Evolutionary conservation across 1,140 invertebrate genomes (phyloP).

Genomic region (Gryon sp.): DNA sequence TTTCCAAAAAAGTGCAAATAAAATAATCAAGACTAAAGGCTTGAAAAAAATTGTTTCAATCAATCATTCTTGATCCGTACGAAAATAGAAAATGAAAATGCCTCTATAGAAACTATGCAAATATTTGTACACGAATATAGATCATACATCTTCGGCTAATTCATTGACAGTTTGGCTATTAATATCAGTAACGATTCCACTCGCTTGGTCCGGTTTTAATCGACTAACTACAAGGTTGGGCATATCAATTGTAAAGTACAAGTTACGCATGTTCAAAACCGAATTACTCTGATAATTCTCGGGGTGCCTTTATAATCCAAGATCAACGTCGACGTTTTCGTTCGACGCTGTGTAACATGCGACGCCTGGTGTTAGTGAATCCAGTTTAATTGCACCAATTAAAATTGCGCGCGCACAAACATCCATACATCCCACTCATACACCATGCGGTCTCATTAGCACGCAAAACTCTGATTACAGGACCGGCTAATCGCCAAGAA

Average conservation of each 20-base stretch:
- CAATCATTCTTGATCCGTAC: too few species aligned
- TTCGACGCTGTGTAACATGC: constrained; percentile 46
- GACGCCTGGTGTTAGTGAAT: constrained; percentile 30
- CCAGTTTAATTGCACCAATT: constrained; percentile 45
- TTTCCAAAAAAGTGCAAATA: too few species aligned
- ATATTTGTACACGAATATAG: too few species aligned
- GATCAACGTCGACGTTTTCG: constrained; percentile 33
- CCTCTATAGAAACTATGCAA: too few species aligned
- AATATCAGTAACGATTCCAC: constrained; percentile 1
- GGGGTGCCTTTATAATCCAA: constrained; percentile 31
- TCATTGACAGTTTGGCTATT: background rate
- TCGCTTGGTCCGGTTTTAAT: constrained; percentile 6
- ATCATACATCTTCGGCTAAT: too few species aligned
- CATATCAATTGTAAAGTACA: constrained; percentile 17
- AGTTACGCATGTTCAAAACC: constrained; percentile 24
- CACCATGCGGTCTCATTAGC: constrained; percentile 46
- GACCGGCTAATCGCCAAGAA: constrained; percentile 89
- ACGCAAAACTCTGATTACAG: constrained; percentile 77
- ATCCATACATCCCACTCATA: too few species aligned
- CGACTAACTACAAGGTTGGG: constrained; percentile 25
- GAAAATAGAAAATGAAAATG: too few species aligned
- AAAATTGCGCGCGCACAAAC: constrained; percentile 35
- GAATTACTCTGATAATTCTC: constrained; percentile 13
- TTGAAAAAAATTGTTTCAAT: too few species aligned
- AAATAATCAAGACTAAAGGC: too few species aligned